Evolutionary conservation across 2,888 invertebrate genomes (phyloP).

Genomic region (Plebejus argus): DNA sequence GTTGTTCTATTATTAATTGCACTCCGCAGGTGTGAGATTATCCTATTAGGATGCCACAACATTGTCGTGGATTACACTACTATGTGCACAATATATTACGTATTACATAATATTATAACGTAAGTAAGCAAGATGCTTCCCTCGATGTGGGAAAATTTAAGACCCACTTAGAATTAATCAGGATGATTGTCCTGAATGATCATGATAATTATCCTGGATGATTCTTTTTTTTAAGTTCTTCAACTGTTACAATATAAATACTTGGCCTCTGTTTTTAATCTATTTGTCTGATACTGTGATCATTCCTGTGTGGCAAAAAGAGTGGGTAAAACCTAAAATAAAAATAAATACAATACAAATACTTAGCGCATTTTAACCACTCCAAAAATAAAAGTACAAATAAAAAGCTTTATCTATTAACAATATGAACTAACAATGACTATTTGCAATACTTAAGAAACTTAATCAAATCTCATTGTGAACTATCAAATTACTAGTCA

Average conservation of each 20-base stretch:
- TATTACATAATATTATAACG: too few relatives aligned
- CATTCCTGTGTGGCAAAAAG: too few relatives aligned
- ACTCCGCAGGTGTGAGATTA: slow-evolving; percentile 75
- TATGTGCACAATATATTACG: neutral
- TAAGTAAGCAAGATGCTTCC: neutral
- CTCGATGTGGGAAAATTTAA: neutral
- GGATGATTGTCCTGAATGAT: too few relatives aligned
- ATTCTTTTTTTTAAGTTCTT: too few relatives aligned
- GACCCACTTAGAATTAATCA: too few relatives aligned
- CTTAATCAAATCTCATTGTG: slow-evolving; percentile 36
- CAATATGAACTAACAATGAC: neutral
- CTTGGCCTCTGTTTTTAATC: too few relatives aligned
- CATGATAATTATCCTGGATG: too few relatives aligned
- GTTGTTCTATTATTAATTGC: slow-evolving; percentile 76
- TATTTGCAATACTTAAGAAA: slow-evolving; percentile 26
- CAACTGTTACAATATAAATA: too few relatives aligned
- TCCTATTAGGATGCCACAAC: slow-evolving; percentile 73
- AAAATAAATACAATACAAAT: neutral
- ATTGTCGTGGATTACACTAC: slow-evolving; percentile 1
- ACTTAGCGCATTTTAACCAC: neutral
- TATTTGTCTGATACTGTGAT: too few relatives aligned
- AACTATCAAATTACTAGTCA: slow-evolving; percentile 31
- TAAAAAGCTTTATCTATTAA: neutral
- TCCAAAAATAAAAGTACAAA: neutral
- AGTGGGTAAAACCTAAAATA: neutral